Base-by-base conservation (phyloP, 2,888 invertebrate species). In the Diarsia rubi region DNA sequence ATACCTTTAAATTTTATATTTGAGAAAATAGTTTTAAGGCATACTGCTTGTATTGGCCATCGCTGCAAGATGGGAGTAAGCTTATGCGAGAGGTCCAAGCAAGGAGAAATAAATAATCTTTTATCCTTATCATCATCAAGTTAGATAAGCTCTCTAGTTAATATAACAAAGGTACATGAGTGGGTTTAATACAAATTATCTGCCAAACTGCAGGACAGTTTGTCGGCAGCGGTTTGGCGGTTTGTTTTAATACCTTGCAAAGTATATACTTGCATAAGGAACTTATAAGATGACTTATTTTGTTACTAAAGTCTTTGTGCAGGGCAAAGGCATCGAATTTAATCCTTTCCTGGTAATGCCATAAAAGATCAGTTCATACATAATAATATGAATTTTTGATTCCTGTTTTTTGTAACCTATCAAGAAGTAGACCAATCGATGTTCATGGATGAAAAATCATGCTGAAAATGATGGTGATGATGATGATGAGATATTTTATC, bases 111-210 rank as follows among this genome's bases (percentile, higher is more conserved):
- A 19, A 19, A 42, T 0, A 24, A 24, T 16, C 14, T 21, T 65
- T 11, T n/a, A 19, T n/a, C n/a, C 27, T 27, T 54, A 64, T 74
- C 64, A 72, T 69, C 27, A n/a, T 69, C 21, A 69, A 3, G 19
- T 19, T 16, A 57, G 27, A 57, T 19, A 24, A 54, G 54, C 54
- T 14, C 5, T 24, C 12, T 9, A 24, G 16, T 54, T 16, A n/a
- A n/a, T n/a, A n/a, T n/a, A n/a, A n/a, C n/a, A n/a, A n/a, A n/a
- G n/a, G n/a, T n/a, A n/a, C n/a, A n/a, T n/a, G n/a, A n/a, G n/a
- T n/a, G n/a, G n/a, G n/a, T n/a, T n/a, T n/a, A n/a, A n/a, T n/a
- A n/a, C n/a, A n/a, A n/a, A n/a, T n/a, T n/a, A n/a, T n/a, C n/a
- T n/a, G n/a, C n/a, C n/a, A n/a, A n/a, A n/a, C n/a, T n/a, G n/a